Evolutionary conservation across 2,797 vertebrate genomes (phyloP), one percentile per base, ranked within the genome.

Genomic region (Xenopus petersii): DNA sequence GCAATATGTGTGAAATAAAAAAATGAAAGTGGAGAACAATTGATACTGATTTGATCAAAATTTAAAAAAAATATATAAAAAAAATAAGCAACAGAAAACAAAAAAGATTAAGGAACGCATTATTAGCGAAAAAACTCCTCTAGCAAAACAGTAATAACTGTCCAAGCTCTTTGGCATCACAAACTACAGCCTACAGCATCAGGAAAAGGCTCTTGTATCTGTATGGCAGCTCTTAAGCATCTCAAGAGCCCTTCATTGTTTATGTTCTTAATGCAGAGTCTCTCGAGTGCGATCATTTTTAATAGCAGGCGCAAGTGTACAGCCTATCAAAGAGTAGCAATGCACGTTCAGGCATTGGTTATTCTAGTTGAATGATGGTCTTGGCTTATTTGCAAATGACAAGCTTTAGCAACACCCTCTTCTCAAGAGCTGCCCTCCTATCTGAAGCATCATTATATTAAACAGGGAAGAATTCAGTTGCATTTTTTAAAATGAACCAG

Each of bases 241-340:
- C 83, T 92, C 86, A 90, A 93, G 90, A 89, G 83, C 84, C 80
- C 86, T 89, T 92, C 91, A 91, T 91, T 91, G 90, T 91, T 91
- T 91, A 89, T 87, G 85, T 89, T 89, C 87, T 88, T 89, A 89
- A 91, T 84, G 85, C 87, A 86, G 83, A 87, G 81, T 83, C 90
- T 91, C 90, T 93, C 85, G 86, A 91, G 92, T 82, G 83, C 85
- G 92, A 92, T 91, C 84, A 92, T 90, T 93, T 93, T 90, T 93
- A 92, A 92, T 88, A 89, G 88, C 86, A 81, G 80, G 83, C 86
- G 88, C 85, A 85, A 92, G 87, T 80, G 85, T 83, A 81, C 69
- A 84, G 82, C 86, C 88, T 84, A 30, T 30, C 26, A 30, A 30
- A 30, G 26, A 30, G 26, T 30, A 84, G 84, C 84, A 86, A 88